These are phyloP conservation scores for Pseudolaguvia tuberculata DNA, from an alignment of 2,113 vertebrate species.

Conservation along the genomic window DNA sequence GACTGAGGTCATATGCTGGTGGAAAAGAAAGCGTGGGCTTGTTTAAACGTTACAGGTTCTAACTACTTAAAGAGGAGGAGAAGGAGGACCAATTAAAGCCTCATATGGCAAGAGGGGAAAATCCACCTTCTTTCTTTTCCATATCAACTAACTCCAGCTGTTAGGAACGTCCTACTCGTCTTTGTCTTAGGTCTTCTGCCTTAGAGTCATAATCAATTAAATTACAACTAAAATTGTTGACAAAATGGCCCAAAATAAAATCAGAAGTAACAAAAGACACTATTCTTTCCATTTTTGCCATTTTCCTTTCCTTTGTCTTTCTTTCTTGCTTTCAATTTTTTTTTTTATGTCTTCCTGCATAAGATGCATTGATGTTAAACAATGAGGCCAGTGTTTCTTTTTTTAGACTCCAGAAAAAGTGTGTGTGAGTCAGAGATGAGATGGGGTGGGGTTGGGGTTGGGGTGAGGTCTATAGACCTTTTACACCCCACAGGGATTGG, in stretches of 20 bases:
- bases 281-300: neutral
- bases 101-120: constrained; percentile 18
- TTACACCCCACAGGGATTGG: constrained; percentile 15
- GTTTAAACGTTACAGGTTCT: constrained; percentile 4
- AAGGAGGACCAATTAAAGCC: constrained; percentile 33
- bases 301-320: neutral
- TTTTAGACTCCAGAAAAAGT: constrained; percentile 5
- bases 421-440: constrained; percentile 11
- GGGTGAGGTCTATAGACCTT: constrained; percentile 20
- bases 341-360: neutral
- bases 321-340: neutral
- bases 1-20: constrained; percentile 17
- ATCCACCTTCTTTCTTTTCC: constrained; percentile 5
- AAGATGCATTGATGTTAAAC: constrained; percentile 9
- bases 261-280: no score
- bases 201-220: neutral
- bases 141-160: constrained; percentile 40
- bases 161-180: constrained; percentile 12
- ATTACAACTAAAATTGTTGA: neutral
- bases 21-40: neutral
- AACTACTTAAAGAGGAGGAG: constrained; percentile 20
- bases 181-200: constrained; percentile 1
- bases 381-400: constrained; percentile 22
- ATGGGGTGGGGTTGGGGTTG: neutral
- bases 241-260: no score